Percentiles rank a stretch among this genome's conserved stretches.
phyloP scores from a whole-genome alignment of 1,140 invertebrate genomes.

The Drosophila suzukii region DNA sequence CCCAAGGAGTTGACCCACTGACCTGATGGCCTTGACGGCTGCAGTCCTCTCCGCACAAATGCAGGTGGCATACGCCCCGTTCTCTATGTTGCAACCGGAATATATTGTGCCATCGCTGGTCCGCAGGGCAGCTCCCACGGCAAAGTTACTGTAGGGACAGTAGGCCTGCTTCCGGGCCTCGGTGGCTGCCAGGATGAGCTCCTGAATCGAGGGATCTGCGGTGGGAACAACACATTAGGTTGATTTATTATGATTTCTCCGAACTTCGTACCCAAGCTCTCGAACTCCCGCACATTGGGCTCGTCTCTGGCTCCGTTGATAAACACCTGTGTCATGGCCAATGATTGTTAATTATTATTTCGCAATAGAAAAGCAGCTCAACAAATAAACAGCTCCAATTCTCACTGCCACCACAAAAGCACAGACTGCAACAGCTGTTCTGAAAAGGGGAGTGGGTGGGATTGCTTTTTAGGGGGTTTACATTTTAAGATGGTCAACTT shows the following conservation, averaged over 20 bases:
- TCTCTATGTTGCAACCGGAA: slow-evolving; percentile 96
- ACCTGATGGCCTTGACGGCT: slow-evolving; percentile 91
- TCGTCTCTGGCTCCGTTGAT: slow-evolving; percentile 70
- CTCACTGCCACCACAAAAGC: background rate
- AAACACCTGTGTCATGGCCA: slow-evolving; percentile 66
- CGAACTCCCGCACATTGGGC: slow-evolving; percentile 54
- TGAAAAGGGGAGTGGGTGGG: background rate
- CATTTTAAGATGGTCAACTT: no score
- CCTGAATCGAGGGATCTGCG: slow-evolving; percentile 87
- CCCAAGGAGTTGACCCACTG: slow-evolving; percentile 12
- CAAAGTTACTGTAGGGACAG: slow-evolving; percentile 94
- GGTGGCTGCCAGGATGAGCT: slow-evolving; percentile 88
- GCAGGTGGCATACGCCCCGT: slow-evolving; percentile 90
- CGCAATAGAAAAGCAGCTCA: slow-evolving; percentile 24
- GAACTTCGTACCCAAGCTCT: slow-evolving; percentile 56
- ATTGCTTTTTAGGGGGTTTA: background rate
- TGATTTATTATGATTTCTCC: background rate
- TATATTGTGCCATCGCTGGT: slow-evolving; percentile 89
- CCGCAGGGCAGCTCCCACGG: slow-evolving; percentile 94
- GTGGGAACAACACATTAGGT: background rate
- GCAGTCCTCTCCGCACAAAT: slow-evolving; percentile 97
- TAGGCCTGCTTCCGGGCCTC: slow-evolving; percentile 90
- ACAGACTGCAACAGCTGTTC: slow-evolving; percentile 18
- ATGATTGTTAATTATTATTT: slow-evolving; percentile 20
- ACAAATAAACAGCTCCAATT: slow-evolving; percentile 18